phyloP scores from a whole-genome alignment of 2,113 vertebrate genomes.

The Carollia perspicillata region DNA sequence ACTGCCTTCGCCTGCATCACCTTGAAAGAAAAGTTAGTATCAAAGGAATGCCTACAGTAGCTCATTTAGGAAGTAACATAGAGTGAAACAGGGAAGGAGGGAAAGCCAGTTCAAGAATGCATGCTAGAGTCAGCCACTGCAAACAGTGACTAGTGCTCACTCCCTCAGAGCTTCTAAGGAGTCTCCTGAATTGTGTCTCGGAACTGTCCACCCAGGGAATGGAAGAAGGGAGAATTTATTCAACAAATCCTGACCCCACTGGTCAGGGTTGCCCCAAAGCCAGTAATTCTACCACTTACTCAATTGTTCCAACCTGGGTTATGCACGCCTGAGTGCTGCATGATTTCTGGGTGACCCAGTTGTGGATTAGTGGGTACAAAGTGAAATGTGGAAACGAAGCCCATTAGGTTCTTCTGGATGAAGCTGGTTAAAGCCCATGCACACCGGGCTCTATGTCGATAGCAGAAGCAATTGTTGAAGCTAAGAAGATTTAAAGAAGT shows the following conservation, averaged over 20 bases:
- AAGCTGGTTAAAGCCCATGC: background rate
- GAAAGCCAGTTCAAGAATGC: background rate
- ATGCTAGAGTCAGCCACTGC: background rate
- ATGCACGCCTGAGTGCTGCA: background rate
- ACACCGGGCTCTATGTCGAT: background rate
- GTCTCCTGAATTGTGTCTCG: background rate
- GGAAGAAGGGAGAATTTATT: background rate
- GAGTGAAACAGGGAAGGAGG: background rate
- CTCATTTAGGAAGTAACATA: background rate
- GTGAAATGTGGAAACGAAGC: background rate
- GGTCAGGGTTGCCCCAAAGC: background rate
- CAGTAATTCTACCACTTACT: background rate
- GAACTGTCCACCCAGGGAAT: background rate
- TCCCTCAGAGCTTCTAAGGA: background rate
- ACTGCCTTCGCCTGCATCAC: background rate
- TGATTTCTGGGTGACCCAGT: background rate
- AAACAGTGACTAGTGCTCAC: background rate
- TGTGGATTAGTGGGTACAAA: background rate
- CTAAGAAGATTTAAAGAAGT: background rate
- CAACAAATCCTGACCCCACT: background rate
- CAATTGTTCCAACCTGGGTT: background rate
- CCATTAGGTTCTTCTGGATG: background rate
- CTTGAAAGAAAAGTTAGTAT: background rate
- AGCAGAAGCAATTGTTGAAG: background rate
- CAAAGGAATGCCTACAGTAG: background rate